A percentile compares a stretch with the other conserved stretches of the same genome.
Conservation (phyloP, 2,888 invertebrate species). For the Odontocolon sp. region DNA sequence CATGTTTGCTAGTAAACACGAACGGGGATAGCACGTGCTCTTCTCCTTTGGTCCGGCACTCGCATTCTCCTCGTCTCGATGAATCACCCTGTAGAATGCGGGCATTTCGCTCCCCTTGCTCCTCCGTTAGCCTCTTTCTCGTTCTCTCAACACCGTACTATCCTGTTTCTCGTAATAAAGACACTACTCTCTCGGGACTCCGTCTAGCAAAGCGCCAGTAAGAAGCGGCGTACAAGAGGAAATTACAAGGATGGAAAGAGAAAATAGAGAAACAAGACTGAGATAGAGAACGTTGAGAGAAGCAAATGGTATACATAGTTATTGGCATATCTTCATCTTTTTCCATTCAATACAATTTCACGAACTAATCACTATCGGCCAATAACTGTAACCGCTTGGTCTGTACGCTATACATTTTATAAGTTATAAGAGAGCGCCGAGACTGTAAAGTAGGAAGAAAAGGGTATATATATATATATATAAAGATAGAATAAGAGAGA, state of each 20-base stretch:
- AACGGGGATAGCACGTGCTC: slow-evolving; percentile 10
- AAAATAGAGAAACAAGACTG: slow-evolving; percentile 38
- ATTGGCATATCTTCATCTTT: background rate
- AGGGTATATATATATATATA: background rate
- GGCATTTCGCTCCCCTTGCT: slow-evolving; percentile 57
- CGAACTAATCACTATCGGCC: too few species aligned
- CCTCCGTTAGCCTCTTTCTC: slow-evolving; percentile 18
- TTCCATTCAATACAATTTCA: too few species aligned
- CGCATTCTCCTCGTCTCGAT: too few species aligned
- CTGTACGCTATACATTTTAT: too few species aligned
- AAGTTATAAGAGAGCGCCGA: too few species aligned
- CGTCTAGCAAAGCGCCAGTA: slow-evolving; percentile 61
- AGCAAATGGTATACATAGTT: slow-evolving; percentile 33
- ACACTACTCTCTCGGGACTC: slow-evolving; percentile 65
- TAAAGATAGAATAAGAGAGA: slow-evolving; percentile 16
- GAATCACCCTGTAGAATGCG: slow-evolving; percentile 74
- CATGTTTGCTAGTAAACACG: background rate
- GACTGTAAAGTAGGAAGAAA: too few species aligned
- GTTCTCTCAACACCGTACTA: background rate
- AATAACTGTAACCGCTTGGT: too few species aligned
- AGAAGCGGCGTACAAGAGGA: slow-evolving; percentile 62
- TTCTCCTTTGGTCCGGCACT: slow-evolving; percentile 6
- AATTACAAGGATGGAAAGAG: slow-evolving; percentile 55
- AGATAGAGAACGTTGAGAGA: background rate
- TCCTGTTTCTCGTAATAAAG: slow-evolving; percentile 68